These are phyloP conservation scores for Drosophila nigrodunni DNA, from an alignment of 1,140 invertebrate species.

Conservation along the genomic window DNA sequence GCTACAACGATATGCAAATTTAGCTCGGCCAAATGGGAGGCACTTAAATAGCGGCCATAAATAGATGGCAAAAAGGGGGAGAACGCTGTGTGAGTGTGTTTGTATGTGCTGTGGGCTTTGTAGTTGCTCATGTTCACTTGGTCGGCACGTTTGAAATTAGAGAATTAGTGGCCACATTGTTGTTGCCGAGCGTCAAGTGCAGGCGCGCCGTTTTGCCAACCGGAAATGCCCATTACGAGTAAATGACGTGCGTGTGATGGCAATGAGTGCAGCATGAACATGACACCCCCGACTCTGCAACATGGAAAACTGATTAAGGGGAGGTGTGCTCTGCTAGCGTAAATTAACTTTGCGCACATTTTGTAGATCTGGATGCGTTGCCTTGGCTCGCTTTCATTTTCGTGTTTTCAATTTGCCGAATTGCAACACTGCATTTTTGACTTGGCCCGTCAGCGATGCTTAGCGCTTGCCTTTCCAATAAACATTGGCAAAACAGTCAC, in stretches of 20 bases:
- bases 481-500: conserved; percentile 70
- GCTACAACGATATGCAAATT: conserved; percentile 59
- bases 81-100: too few relatives aligned
- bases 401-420: conserved; percentile 78
- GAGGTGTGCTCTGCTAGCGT: conserved; percentile 12
- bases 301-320: conserved; percentile 2
- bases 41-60: conserved; percentile 48
- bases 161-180: conserved; percentile 72
- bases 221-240: conserved; percentile 67
- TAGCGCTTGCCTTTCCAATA: conserved; percentile 25
- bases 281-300: neutral
- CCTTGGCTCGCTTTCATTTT: conserved; percentile 51
- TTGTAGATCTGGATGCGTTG: conserved; percentile 35
- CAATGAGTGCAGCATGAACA: conserved; percentile 26
- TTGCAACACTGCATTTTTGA: conserved; percentile 70
- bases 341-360: conserved; percentile 76
- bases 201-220: conserved; percentile 59
- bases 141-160: conserved; percentile 66
- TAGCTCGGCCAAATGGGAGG: conserved; percentile 29
- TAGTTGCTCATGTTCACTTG: conserved; percentile 49
- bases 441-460: conserved; percentile 66
- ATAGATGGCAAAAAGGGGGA: conserved; percentile 38
- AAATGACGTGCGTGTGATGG: conserved; percentile 62
- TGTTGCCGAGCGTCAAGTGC: conserved; percentile 24
- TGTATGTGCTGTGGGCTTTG: conserved; percentile 14